Base-by-base conservation (phyloP, 2,113 vertebrate genomes). In the Brachyhypopomus occidentalis region DNA sequence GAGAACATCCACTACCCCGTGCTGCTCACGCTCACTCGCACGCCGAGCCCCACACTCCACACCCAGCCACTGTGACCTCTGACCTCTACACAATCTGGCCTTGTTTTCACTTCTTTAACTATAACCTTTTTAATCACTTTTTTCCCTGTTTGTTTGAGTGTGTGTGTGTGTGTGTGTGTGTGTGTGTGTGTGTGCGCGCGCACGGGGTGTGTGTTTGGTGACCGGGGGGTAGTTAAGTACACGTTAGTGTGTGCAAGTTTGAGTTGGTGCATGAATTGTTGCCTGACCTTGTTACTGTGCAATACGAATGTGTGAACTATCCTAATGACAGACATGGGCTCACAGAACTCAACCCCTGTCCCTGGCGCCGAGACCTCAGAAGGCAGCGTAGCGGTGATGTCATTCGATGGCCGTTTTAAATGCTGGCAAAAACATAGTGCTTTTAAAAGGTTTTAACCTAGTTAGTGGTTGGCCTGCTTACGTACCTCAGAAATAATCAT, bases 1-100 rank as follows among this genome's bases (percentile, higher is more conserved):
- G 95, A 97, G 89, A 96, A 98, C 84, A 94, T 99, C 89, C 98
- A 99, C 92, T 99, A 97, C 82, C 98, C 97, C 70, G 87, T 96
- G 88, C 95, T 98, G 87, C 89, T 99, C 77, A 85, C 94, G 86
- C 90, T 99, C 92, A 96, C 93, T 86, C 95, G 93, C 90, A 87
- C 85, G 72, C 85, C 89, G 25, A 75, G 60, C 45, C 74, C 80
- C 63, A 14, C 48, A 52, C 81, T 80, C 85, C 62, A 66, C 45
- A 72, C 81, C 70, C 38, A 25, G 73, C 78, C 67, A 86, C 87
- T 84, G 79, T 81, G 75, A 87, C 76, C 55, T 78, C 72, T 77
- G 72, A 63, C 58, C n/a, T 81, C 75, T 76, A 55, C 77, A 72
- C 36, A 82, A 79, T 19, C 59, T 70, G 20, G 64, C 58, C 59